phyloP scores from a whole-genome alignment of 2,888 invertebrate species.

The Aphidoletes aphidimyza region DNA sequence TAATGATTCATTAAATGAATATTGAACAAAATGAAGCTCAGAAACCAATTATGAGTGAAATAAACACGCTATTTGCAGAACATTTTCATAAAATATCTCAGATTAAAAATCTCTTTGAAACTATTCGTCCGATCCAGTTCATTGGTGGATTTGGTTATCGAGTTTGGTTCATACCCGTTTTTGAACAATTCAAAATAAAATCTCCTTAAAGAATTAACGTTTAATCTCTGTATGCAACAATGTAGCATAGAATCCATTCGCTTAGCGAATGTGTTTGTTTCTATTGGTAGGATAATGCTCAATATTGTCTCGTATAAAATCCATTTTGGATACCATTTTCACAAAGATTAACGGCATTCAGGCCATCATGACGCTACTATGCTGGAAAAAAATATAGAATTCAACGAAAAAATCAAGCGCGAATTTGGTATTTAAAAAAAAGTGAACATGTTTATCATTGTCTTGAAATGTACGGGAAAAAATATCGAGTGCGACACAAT shows the following conservation, averaged over 20 bases:
- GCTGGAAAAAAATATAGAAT: not conserved
- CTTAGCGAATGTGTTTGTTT: not conserved
- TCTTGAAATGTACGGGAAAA: not conserved
- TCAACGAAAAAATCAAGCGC: not conserved
- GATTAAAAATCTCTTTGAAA: not conserved
- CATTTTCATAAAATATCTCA: not conserved
- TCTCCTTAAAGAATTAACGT: not conserved
- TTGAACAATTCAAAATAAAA: not conserved
- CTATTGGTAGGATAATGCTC: not conserved
- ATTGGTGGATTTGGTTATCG: not conserved
- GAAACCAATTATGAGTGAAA: not conserved
- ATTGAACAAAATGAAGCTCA: not conserved
- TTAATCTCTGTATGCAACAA: slow-evolving; percentile 11
- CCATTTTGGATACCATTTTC: not conserved
- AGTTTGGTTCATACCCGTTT: not conserved
- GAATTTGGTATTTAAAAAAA: not conserved
- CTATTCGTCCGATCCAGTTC: not conserved
- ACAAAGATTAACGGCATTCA: not conserved
- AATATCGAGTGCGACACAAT: slow-evolving; percentile 37
- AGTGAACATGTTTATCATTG: not conserved
- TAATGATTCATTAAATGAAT: slow-evolving; percentile 49
- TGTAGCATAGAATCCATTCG: not conserved
- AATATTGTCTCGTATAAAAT: not conserved
- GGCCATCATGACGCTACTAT: no score
- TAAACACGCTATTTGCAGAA: not conserved